A percentile compares a stretch with the other conserved stretches of the same genome.
These are phyloP conservation scores for Caenorhabditis sinica DNA, from an alignment of 2,888 invertebrate genomes.

Conservation along the genomic window DNA sequence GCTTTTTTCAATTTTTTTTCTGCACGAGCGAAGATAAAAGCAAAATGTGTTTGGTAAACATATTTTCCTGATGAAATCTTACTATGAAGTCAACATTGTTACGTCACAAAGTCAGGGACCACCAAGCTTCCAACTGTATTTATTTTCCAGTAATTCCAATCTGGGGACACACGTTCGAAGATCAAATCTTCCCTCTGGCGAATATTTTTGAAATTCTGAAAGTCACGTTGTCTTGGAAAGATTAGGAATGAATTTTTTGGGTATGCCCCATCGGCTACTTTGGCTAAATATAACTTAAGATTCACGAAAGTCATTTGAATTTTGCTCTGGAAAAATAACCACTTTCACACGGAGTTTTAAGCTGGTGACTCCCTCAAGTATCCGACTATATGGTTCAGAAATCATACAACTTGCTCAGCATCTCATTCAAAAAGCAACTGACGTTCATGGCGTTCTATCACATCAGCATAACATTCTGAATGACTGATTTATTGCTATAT, in stretches of 20 bases:
- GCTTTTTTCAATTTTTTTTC: background rate
- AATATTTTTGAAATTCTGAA: background rate
- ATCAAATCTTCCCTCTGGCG: slow-evolving; percentile 53
- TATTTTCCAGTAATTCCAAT: background rate
- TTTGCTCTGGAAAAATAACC: background rate
- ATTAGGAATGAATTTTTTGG: slow-evolving; percentile 10
- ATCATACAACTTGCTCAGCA: slow-evolving; percentile 5
- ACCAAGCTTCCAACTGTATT: slow-evolving; percentile 6
- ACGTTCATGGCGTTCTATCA: slow-evolving; percentile 46
- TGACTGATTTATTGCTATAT: slow-evolving; percentile 54
- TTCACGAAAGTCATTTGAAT: slow-evolving; percentile 19
- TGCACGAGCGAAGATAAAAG: background rate
- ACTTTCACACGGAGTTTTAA: slow-evolving; percentile 45
- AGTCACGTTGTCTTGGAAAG: slow-evolving; percentile 32
- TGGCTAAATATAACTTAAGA: slow-evolving; percentile 24
- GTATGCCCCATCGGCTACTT: background rate
- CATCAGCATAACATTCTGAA: slow-evolving; percentile 41
- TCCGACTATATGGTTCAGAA: slow-evolving; percentile 19
- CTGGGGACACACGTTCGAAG: slow-evolving; percentile 44
- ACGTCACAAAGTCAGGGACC: slow-evolving; percentile 28
- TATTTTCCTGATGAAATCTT: slow-evolving; percentile 33
- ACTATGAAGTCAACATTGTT: slow-evolving; percentile 12
- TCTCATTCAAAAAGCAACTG: background rate
- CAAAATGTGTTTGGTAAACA: slow-evolving; percentile 35
- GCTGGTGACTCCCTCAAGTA: slow-evolving; percentile 4